Evolutionary conservation across 2,113 vertebrate genomes (phyloP).

Genomic region (Alligator mississippiensis): DNA sequence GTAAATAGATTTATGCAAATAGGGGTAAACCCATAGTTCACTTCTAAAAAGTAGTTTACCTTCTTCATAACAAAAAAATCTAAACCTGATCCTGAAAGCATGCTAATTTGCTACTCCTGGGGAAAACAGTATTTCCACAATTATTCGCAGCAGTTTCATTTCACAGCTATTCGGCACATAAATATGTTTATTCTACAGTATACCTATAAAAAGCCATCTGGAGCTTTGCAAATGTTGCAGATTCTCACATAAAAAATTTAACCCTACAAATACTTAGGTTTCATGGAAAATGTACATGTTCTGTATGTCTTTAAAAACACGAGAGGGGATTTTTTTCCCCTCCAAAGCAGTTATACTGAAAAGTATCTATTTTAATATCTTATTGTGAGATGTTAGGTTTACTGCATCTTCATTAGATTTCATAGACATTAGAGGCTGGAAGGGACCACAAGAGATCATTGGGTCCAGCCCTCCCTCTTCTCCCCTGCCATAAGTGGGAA

Average conservation of each 20-base stretch:
- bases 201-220: slow-evolving; percentile 34
- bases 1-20: slow-evolving; percentile 39
- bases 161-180: slow-evolving; percentile 10
- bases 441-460: too few species aligned
- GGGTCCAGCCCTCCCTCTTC: too few species aligned
- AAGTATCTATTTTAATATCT: background rate
- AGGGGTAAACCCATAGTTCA: background rate
- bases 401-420: background rate
- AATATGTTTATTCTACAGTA: slow-evolving; percentile 29
- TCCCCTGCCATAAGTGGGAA: too few species aligned
- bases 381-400: background rate
- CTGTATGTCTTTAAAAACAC: background rate
- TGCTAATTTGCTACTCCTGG: background rate
- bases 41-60: slow-evolving; percentile 20
- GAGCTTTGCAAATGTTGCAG: slow-evolving; percentile 8
- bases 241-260: slow-evolving; percentile 6
- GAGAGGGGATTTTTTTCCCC: background rate
- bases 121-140: slow-evolving; percentile 12
- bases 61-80: slow-evolving; percentile 21
- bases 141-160: slow-evolving; percentile 15
- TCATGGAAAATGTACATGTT: background rate
- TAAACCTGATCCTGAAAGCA: slow-evolving; percentile 2
- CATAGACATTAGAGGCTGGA: too few species aligned
- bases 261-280: background rate
- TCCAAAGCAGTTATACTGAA: background rate